Percentiles rank a stretch among this genome's conserved stretches.
Conservation (phyloP, 2,888 invertebrate species). For the Caenorhabditis sp. region DNA sequence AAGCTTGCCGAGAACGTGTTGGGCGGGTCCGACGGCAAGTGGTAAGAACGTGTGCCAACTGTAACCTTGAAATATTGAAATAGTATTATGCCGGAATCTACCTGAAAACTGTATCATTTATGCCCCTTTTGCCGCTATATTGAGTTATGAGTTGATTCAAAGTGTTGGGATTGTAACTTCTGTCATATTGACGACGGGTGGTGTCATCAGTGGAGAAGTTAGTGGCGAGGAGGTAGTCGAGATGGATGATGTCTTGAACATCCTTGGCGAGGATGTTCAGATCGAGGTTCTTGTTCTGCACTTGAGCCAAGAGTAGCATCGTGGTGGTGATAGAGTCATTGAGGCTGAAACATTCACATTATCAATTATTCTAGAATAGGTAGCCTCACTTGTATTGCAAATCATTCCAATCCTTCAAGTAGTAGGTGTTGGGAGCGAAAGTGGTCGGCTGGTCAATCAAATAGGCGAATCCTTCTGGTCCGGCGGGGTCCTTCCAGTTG, state of each 20-base stretch:
- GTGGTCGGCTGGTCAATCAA: constrained; percentile 78
- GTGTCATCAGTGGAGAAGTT: constrained; percentile 75
- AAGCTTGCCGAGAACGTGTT: constrained; percentile 44
- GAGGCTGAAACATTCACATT: constrained; percentile 26
- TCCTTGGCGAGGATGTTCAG: constrained; percentile 60
- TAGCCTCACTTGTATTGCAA: constrained; percentile 29
- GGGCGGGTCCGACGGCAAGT: constrained; percentile 56
- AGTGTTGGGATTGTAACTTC: constrained; percentile 76
- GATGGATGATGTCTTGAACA: constrained; percentile 70
- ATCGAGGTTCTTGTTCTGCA: constrained; percentile 63
- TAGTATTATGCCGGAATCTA: background rate
- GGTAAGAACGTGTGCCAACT: constrained; percentile 70
- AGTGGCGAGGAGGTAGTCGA: constrained; percentile 76
- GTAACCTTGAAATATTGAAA: background rate
- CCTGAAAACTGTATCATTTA: constrained; percentile 41
- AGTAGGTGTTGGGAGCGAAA: constrained; percentile 68
- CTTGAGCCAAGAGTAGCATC: constrained; percentile 66
- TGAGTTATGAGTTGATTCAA: constrained; percentile 42
- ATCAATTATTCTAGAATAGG: background rate
- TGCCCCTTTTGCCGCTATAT: too few species aligned
- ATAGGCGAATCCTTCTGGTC: constrained; percentile 72
- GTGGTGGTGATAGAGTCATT: constrained; percentile 39
- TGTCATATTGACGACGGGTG: constrained; percentile 73
- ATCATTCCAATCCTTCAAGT: constrained; percentile 70
- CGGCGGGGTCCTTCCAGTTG: constrained; percentile 79